These are phyloP conservation scores for Gymnopithys bicolor DNA, from an alignment of 2,797 vertebrate species.

Conservation along the genomic window DNA sequence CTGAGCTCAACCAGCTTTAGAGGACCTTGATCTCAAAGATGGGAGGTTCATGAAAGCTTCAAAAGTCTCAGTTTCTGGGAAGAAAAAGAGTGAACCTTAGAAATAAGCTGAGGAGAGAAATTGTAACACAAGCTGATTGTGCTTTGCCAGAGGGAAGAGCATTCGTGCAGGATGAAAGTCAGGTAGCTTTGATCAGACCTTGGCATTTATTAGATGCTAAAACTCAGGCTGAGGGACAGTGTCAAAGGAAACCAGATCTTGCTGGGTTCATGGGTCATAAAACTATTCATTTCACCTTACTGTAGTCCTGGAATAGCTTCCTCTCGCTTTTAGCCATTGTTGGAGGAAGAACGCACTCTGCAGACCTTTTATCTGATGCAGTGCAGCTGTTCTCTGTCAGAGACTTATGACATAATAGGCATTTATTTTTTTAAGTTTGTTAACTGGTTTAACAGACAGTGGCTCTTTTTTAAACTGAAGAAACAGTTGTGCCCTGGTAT, in stretches of 20 bases:
- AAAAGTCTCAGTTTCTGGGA: not conserved
- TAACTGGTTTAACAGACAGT: not conserved
- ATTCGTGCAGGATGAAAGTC: not conserved
- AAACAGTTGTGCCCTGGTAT: not conserved
- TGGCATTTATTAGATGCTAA: not conserved
- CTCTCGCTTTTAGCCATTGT: not conserved
- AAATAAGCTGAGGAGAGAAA: not conserved
- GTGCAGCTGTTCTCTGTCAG: slow-evolving; percentile 40
- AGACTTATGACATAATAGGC: not conserved
- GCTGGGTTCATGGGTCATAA: not conserved
- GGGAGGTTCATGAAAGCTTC: not conserved
- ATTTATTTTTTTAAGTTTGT: not conserved
- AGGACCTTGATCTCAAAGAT: not conserved
- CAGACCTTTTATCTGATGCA: slow-evolving; percentile 34
- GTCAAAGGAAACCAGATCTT: not conserved
- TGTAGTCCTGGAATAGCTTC: slow-evolving; percentile 1
- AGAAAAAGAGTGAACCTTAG: not conserved
- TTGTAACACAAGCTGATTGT: not conserved
- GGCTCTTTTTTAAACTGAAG: slow-evolving; percentile 2
- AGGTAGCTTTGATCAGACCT: slow-evolving; percentile 19
- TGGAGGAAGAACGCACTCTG: slow-evolving; percentile 20
- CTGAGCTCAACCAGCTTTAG: not conserved
- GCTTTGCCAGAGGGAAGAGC: not conserved
- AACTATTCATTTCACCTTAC: slow-evolving; percentile 38
- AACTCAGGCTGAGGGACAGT: not conserved